These are phyloP conservation scores for Serilophus lunatus DNA, from an alignment of 2,113 vertebrate species.

Conservation along the genomic window DNA sequence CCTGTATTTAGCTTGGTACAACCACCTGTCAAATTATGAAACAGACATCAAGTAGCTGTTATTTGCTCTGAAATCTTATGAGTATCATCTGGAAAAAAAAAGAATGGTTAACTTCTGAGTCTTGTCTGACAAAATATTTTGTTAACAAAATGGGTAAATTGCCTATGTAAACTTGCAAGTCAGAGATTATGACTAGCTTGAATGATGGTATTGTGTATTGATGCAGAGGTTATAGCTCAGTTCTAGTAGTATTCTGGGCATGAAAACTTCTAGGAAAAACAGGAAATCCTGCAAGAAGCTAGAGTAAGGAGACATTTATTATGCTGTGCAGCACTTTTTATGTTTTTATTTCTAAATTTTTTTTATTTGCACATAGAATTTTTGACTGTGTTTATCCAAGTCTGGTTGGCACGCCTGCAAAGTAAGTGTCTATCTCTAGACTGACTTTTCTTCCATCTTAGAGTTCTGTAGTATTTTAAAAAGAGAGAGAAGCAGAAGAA, in stretches of 20 bases:
- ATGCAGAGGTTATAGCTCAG: slow-evolving; percentile 15
- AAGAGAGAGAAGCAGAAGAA: not conserved
- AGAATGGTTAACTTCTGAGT: not conserved
- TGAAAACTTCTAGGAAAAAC: slow-evolving; percentile 51
- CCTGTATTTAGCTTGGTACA: slow-evolving; percentile 8
- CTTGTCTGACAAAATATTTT: slow-evolving; percentile 65
- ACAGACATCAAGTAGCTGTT: slow-evolving; percentile 21
- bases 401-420: not conserved
- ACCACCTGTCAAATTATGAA: slow-evolving; percentile 16
- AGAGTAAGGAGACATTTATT: slow-evolving; percentile 15
- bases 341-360: not conserved
- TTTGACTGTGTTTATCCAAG: slow-evolving; percentile 9
- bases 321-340: not conserved
- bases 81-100: not conserved
- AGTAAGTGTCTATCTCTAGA: not conserved
- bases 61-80: slow-evolving; percentile 18
- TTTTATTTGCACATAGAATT: not conserved
- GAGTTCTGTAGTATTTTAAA: not conserved
- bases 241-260: slow-evolving; percentile 29
- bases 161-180: not conserved
- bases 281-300: slow-evolving; percentile 48
- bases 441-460: not conserved
- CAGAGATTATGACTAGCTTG: slow-evolving; percentile 18
- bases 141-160: slow-evolving; percentile 46
- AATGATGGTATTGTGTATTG: slow-evolving; percentile 56